Evolutionary conservation across 2,888 invertebrate species (phyloP), one percentile per base, ranked within the genome.

Genomic region (Heliconius aoede): DNA sequence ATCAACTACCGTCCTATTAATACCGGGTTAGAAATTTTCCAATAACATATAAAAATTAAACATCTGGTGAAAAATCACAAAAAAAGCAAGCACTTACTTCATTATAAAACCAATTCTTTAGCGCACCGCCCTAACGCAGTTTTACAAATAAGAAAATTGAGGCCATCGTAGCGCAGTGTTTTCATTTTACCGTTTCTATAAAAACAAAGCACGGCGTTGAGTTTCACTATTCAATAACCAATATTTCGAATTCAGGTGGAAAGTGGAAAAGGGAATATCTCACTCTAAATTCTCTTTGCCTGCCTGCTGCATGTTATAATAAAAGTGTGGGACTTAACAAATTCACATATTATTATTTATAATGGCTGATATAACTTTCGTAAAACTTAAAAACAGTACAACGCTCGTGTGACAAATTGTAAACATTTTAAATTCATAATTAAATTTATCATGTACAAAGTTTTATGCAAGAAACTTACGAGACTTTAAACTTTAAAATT

Each of bases 401-500:
- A 18, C 46, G 46, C 46, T 46, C 18, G 18, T 0, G 46, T 21
- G 18, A 46, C 46, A 46, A 46, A 46, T 46, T 46, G 18, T 46
- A 46, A 46, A 21, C 18, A 46, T 46, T 18, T 46, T 7, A 46
- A 46, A 46, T 46, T 46, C 18, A 21, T 7, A 46, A 46, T 46
- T 46, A 69, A 77, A 77, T 72, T 74, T 74, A 72, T 77, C 51
- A 74, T 65, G 21, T 46, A 71, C 58, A 84, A 86, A 86, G 83
- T 87, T 85, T 82, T 80, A 80, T 80, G 80, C 84, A 85, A 82
- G 11, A 62, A 62, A 62, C 62, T 62, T 5, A 32, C 83, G 83
- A 81, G 82, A 85, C 86, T 89, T n/a, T 87, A 90, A 89, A 90
- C 78, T 90, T 87, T 88, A 86, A 85, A 88, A 88, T 89, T 89